Evolutionary conservation across 2,113 vertebrate genomes (phyloP).

Genomic region (Charadrius vociferus): DNA sequence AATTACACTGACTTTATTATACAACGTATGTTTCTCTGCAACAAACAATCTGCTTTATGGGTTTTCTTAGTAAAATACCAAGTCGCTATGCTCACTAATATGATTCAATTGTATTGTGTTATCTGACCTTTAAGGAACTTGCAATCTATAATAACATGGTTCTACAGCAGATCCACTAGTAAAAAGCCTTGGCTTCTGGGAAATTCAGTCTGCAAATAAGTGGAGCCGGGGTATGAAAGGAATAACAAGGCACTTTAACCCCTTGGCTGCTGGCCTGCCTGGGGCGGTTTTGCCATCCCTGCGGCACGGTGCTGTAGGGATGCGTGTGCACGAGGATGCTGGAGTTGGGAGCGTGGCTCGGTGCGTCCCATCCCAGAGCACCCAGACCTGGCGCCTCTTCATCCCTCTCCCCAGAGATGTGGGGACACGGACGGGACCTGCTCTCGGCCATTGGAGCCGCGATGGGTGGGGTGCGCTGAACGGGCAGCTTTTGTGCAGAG

Average conservation of each 20-base stretch:
- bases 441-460: rapidly evolving
- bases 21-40: conserved; percentile 49
- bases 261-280: not conserved
- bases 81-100: conserved; percentile 57
- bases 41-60: conserved; percentile 71
- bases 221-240: not conserved
- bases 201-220: conserved; percentile 3
- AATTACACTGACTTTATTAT: conserved; percentile 61
- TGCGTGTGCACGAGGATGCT: rapidly evolving
- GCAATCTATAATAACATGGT: conserved; percentile 27
- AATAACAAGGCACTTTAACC: not conserved
- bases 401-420: rapidly evolving
- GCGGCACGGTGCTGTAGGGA: rapidly evolving
- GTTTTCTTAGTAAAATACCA: conserved; percentile 73
- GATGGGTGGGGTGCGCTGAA: rapidly evolving
- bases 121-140: conserved; percentile 71
- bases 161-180: not conserved
- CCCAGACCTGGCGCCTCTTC: rapidly evolving
- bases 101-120: conserved; percentile 66
- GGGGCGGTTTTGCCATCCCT: no score
- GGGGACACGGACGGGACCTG: rapidly evolving
- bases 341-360: rapidly evolving
- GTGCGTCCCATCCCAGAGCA: rapidly evolving
- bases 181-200: conserved; percentile 4
- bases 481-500: rapidly evolving